Percentiles rank a stretch among this genome's conserved stretches.
These are phyloP conservation scores for Calameuta pallipes DNA, from an alignment of 2,888 invertebrate genomes.

Conservation along the genomic window DNA sequence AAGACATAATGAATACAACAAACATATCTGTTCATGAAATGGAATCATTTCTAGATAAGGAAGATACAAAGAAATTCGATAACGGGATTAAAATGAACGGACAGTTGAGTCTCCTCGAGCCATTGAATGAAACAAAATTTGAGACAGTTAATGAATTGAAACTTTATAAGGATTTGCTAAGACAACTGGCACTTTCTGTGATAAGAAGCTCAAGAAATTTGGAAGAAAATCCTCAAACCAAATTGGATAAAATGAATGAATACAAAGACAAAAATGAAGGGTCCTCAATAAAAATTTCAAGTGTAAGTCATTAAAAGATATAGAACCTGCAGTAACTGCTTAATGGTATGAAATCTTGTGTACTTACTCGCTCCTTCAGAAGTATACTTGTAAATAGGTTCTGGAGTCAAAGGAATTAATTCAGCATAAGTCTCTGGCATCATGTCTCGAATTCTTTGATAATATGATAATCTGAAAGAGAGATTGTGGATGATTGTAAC, in stretches of 20 bases:
- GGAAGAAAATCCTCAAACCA: neutral
- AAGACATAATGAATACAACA: neutral
- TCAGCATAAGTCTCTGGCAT: conserved; percentile 88
- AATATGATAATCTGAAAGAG: conserved; percentile 84
- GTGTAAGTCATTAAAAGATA: neutral
- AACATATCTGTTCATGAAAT: neutral
- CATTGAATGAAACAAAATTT: neutral
- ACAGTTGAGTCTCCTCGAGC: neutral
- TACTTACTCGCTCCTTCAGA: conserved; percentile 87
- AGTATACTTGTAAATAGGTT: conserved; percentile 90
- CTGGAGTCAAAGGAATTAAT: conserved; percentile 86
- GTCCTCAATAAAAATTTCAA: neutral
- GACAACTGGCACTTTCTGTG: conserved; percentile 2
- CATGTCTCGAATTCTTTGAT: conserved; percentile 92
- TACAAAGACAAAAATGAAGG: neutral
- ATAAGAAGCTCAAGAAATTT: neutral
- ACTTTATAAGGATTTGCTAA: neutral
- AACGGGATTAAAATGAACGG: neutral
- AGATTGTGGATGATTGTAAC: conserved; percentile 12
- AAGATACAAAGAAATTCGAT: neutral
- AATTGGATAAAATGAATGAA: neutral
- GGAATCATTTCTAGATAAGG: neutral
- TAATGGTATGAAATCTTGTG: neutral
- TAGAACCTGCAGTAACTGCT: neutral
- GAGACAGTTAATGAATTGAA: neutral